phyloP scores from a whole-genome alignment of 2,797 vertebrate genomes.

The Orestias chungarensis region DNA sequence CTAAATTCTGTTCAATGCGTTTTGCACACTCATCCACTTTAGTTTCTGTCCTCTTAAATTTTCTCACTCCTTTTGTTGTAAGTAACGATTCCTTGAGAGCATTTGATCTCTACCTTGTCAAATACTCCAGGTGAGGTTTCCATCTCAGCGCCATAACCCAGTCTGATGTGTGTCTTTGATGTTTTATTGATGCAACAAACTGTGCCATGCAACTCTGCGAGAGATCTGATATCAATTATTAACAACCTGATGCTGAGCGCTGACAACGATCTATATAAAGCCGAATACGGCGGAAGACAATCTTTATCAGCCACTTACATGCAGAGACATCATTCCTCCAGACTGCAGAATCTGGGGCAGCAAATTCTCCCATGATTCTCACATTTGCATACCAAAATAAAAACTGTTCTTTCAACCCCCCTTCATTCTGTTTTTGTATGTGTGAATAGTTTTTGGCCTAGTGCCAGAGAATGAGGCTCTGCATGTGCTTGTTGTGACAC shows the following conservation, averaged over 20 bases:
- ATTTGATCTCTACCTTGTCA: slow-evolving; percentile 22
- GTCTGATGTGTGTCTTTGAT: slow-evolving; percentile 59
- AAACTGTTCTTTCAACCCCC: slow-evolving; percentile 50
- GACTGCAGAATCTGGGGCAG: slow-evolving; percentile 79
- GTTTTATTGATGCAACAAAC: slow-evolving; percentile 82
- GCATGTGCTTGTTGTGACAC: slow-evolving; percentile 81
- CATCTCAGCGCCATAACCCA: slow-evolving; percentile 35
- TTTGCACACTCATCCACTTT: background rate
- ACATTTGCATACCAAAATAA: slow-evolving; percentile 79
- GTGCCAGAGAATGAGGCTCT: slow-evolving; percentile 74
- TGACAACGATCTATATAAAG: slow-evolving; percentile 55
- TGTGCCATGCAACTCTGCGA: slow-evolving; percentile 69
- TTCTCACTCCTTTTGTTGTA: background rate
- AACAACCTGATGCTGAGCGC: slow-evolving; percentile 64
- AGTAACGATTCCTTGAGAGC: slow-evolving; percentile 9
- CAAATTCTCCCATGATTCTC: slow-evolving; percentile 76
- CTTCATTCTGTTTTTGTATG: slow-evolving; percentile 58
- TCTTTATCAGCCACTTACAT: slow-evolving; percentile 31
- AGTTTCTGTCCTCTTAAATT: slow-evolving; percentile 8
- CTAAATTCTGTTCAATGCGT: background rate
- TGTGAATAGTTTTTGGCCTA: slow-evolving; percentile 72
- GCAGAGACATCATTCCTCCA: slow-evolving; percentile 59
- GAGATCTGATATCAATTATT: slow-evolving; percentile 72
- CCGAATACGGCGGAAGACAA: slow-evolving; percentile 52
- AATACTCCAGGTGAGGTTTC: slow-evolving; percentile 15